Evolutionary conservation across 2,113 vertebrate species (phyloP).

Genomic region (Xiphias gladius): DNA sequence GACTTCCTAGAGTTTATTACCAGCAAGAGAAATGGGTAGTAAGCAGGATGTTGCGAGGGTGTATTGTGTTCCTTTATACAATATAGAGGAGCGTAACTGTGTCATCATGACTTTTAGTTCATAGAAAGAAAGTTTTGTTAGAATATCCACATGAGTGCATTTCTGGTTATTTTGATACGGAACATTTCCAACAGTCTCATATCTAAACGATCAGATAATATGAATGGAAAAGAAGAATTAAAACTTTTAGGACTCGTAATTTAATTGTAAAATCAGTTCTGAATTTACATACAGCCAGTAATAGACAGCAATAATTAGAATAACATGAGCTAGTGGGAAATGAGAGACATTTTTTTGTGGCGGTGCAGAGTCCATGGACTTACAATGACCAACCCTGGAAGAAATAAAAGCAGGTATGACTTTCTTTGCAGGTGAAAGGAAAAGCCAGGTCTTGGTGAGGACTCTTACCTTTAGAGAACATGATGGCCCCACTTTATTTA

Average conservation of each 20-base stretch:
- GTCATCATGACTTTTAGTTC: not conserved
- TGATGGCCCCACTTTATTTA: not conserved
- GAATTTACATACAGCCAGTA: not conserved
- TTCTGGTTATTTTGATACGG: not conserved
- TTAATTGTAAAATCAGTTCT: not conserved
- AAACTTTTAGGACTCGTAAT: not conserved
- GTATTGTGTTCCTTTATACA: not conserved
- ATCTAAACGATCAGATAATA: not conserved
- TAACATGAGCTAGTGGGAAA: not conserved
- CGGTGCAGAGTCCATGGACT: not conserved
- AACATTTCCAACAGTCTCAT: not conserved
- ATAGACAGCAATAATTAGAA: not conserved
- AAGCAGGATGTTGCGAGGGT: constrained; percentile 5
- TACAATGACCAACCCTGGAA: not conserved
- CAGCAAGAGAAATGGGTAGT: not conserved
- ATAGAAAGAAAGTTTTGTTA: not conserved
- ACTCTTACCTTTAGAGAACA: not conserved
- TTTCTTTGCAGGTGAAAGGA: not conserved
- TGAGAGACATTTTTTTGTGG: not conserved
- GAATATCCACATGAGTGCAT: not conserved
- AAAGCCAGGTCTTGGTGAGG: not conserved
- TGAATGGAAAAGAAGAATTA: not conserved
- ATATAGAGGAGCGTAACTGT: too few relatives aligned
- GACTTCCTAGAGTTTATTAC: constrained; percentile 45
- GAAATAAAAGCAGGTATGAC: not conserved